Base-by-base conservation (phyloP, 23 tunicate species). In the Styela plicata region DNA sequence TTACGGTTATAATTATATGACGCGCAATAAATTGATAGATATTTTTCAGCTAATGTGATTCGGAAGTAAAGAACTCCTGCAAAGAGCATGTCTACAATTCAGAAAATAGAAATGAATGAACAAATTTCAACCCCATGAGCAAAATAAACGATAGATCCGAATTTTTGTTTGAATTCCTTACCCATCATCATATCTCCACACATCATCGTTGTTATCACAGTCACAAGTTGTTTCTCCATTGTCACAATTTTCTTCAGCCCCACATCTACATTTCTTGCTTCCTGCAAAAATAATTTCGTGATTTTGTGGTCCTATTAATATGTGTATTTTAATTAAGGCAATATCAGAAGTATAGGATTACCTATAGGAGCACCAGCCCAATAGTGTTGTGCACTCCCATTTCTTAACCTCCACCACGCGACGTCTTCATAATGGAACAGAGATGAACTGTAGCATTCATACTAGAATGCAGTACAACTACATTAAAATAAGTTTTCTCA, bases 141-240 rank as follows among this genome's bases (percentile, higher is more conserved):
- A n/a, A n/a, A n/a, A n/a, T n/a, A n/a, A n/a, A n/a, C n/a, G n/a
- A n/a, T n/a, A n/a, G n/a, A n/a, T n/a, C n/a, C n/a, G n/a, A n/a
- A n/a, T n/a, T n/a, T n/a, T n/a, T n/a, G n/a, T n/a, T n/a, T n/a
- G n/a, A n/a, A n/a, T n/a, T 5, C 29, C 19, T 65, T 67, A 67
- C 71, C 71, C 71, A 67, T 1, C 71, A 67, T 67, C 71, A 18
- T 67, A 24, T 67, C 71, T 67, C 71, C 71, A 67, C 22, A 18
- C 71, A 27, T 18, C 13, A 24, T 67, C 71, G 22, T 67, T 67
- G 71, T 67, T 67, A 22, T 67, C 71, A 67, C 71, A 67, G 24
- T 67, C 22, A 22, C 71, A 67, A 67, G 71, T 67, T 18, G 71
- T 67, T 67, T 22, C 19, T 67, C 16, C 22, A 18, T 24, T 24